Base-by-base conservation (phyloP, 2,888 invertebrate genomes). In the Ferrisia virgata region DNA sequence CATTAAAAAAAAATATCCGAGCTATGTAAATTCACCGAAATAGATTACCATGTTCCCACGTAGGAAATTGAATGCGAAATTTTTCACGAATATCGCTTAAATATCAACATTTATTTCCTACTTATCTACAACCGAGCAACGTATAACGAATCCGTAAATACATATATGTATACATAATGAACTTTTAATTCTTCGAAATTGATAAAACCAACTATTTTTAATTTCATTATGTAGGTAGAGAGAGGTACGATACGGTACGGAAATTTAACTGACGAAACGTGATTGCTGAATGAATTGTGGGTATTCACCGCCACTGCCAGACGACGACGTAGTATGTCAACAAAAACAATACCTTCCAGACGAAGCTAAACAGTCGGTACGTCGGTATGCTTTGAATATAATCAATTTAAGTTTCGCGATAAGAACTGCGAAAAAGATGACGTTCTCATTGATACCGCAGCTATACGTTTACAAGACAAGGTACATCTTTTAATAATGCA, bases 361-460 rank as follows among this genome's bases (percentile, higher is more conserved):
- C 72, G 18, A 76, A 64, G 33, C 72, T 72, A 72, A n/a, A n/a
- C n/a, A n/a, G n/a, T n/a, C n/a, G n/a, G n/a, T n/a, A n/a, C n/a
- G n/a, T n/a, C n/a, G n/a, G n/a, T 9, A 58, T 33, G 72, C 72
- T 76, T 76, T 36, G 11, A 36, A 36, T n/a, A 76, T 76, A 36
- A 76, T 36, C 36, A 36, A 36, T 76, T 76, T 76, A 76, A 76
- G 18, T 76, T 18, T 8, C 11, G 36, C 36, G 72, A 76, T 76
- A 76, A 76, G 72, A 36, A n/a, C 8, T 31, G 72, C 33, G 22
- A 18, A 76, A 18, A 33, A 76, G 72, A 76, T 76, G 72, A 36
- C 72, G 36, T 76, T 76, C 72, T 76, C 72, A 76, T 76, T 76
- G 72, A 36, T 36, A n/a, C n/a, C n/a, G n/a, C n/a, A n/a, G n/a